Evolutionary conservation across 2,113 vertebrate genomes (phyloP).

Genomic region (Thamnophis sirtalis): DNA sequence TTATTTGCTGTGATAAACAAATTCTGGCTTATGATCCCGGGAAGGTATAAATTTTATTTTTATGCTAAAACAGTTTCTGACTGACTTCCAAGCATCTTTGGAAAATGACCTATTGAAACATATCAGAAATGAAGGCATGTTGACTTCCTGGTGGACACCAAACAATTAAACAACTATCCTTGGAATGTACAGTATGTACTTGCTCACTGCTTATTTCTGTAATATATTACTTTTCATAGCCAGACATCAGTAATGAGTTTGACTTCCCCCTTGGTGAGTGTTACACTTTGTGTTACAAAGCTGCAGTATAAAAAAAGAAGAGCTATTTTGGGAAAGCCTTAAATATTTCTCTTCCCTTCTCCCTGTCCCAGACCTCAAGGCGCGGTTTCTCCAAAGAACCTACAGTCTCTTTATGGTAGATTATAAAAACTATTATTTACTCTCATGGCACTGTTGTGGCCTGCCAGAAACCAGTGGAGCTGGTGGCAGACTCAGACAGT

Average conservation of each 20-base stretch:
- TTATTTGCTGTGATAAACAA: conserved; percentile 32
- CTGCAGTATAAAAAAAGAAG: not conserved
- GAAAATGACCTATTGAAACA: conserved; percentile 65
- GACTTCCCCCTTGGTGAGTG: conserved; percentile 49
- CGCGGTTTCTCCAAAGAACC: conserved; percentile 6
- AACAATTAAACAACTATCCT: conserved; percentile 56
- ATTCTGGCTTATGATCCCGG: conserved; percentile 47
- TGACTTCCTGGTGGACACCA: conserved; percentile 68
- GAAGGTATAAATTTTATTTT: conserved; percentile 42
- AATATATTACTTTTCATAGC: conserved; percentile 39
- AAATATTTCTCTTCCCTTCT: not conserved
- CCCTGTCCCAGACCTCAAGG: not conserved
- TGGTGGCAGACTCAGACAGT: no score
- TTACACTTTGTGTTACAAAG: not conserved
- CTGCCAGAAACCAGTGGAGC: no score
- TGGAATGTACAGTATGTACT: conserved; percentile 59
- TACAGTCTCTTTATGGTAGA: not conserved
- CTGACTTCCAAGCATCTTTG: conserved; percentile 55
- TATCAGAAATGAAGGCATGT: conserved; percentile 66
- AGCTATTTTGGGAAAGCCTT: not conserved
- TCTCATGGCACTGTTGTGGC: not conserved
- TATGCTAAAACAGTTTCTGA: conserved; percentile 24
- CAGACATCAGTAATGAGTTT: conserved; percentile 35
- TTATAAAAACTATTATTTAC: not conserved
- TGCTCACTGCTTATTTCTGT: conserved; percentile 51